These are phyloP conservation scores for Oxyteleia sp. DNA, from an alignment of 2,888 invertebrate genomes.

Conservation along the genomic window DNA sequence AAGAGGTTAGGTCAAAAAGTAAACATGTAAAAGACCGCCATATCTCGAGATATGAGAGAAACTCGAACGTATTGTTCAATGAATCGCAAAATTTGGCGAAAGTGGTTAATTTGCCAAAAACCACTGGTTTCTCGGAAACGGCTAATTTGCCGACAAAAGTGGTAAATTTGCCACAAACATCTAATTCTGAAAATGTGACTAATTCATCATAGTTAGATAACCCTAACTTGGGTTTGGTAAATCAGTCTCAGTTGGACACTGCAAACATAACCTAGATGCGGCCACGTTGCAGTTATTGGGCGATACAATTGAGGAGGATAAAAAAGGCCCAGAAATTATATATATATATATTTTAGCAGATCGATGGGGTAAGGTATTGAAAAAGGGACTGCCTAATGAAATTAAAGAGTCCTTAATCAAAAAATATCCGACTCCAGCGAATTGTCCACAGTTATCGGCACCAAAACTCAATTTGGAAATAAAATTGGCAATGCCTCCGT, in stretches of 20 bases:
- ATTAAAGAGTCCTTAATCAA: not conserved
- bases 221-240: too few species aligned
- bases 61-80: too few species aligned
- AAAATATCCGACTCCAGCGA: conserved; percentile 7
- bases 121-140: too few species aligned
- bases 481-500: not conserved
- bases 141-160: too few species aligned
- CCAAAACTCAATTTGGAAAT: conserved; percentile 14
- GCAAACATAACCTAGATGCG: not conserved
- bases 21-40: too few species aligned
- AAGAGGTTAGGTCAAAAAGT: too few species aligned
- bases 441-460: not conserved
- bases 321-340: not conserved
- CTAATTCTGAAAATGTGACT: too few species aligned
- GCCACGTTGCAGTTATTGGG: not conserved
- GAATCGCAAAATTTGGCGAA: too few species aligned
- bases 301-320: not conserved
- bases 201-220: too few species aligned
- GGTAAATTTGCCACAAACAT: too few species aligned
- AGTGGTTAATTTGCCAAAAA: too few species aligned
- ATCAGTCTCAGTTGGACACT: not conserved
- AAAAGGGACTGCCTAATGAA: not conserved
- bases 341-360: not conserved
- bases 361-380: not conserved
- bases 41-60: too few species aligned